Evolutionary conservation across 1,140 invertebrate genomes (phyloP), one percentile per base, ranked within the genome.

Genomic region (Macrostomum lignano): DNA sequence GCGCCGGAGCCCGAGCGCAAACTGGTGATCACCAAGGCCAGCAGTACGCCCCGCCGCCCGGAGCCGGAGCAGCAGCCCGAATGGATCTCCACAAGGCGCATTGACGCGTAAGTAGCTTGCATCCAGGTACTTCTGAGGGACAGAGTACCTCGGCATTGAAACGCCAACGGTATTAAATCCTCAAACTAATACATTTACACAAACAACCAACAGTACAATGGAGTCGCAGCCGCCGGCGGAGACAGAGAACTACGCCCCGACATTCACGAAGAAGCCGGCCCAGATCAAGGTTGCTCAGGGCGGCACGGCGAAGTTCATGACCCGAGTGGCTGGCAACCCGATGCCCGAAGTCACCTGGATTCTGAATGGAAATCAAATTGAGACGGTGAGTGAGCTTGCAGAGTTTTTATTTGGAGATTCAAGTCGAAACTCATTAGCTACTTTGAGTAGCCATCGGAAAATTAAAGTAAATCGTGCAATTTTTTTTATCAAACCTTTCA

Each of bases 271-370:
- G 46, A 75, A 77, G 56, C 76, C 81, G 7, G 79, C 91, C 55
- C 69, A 74, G 21, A 34, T 70, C 63, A 70, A 66, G 9, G 74
- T 81, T 0, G 69, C 74, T 47, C 84, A 93, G 60, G 81, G 84
- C 20, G 81, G 88, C 52, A 72, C 71, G 56, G 79, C 82, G 3
- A 69, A 82, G 46, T 93, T 88, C 65, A 77, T 78, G 48, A 79
- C 76, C 45, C 71, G 79, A 40, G 76, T 88, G 7, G 81, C 76
- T 31, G 82, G 82, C 33, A 72, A 77, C 56, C 86, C 86, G 25
- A 69, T 73, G 48, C 84, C 86, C 19, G 63, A 81, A 37, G 76
- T 94, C 17, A 84, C 82, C 68, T 94, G 86, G 86, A 65, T 84
- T 15, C 68, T 93, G 35, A 94, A 94, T n/a, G n/a, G n/a, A n/a